Conservation (phyloP, 2,113 vertebrate genomes). For the Chaenocephalus aceratus region DNA sequence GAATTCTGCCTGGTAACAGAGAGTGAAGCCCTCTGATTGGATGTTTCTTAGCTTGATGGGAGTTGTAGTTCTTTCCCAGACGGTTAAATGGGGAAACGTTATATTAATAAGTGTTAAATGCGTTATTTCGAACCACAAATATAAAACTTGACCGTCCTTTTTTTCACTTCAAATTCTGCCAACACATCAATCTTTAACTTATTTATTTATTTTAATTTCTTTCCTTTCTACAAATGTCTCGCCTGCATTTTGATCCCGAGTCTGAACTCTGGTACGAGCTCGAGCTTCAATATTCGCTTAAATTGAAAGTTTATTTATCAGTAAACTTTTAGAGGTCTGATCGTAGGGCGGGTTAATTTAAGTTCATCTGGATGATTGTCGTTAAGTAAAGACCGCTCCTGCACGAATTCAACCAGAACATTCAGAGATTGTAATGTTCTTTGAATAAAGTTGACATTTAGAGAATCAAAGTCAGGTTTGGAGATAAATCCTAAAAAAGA, state of each 20-base stretch:
- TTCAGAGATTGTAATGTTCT: neutral
- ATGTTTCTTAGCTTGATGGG: neutral
- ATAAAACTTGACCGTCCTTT: too few relatives aligned
- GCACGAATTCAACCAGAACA: neutral
- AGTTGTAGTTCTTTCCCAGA: neutral
- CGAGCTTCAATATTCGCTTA: neutral
- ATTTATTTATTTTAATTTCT: constrained; percentile 70
- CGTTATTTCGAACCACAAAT: too few relatives aligned
- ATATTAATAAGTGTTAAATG: too few relatives aligned
- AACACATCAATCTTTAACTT: constrained; percentile 48
- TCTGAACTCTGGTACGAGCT: constrained; percentile 45
- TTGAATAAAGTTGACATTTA: neutral
- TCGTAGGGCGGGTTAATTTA: neutral
- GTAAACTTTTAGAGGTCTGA: neutral
- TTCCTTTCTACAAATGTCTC: constrained; percentile 15
- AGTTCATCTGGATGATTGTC: too few relatives aligned
- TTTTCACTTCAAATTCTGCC: too few relatives aligned
- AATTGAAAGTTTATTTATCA: neutral
- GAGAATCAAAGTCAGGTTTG: neutral
- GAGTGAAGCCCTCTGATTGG: constrained; percentile 17
- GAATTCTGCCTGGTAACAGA: neutral
- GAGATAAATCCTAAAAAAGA: neutral
- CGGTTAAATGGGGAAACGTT: too few relatives aligned
- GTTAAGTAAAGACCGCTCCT: neutral
- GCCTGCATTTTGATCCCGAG: too few relatives aligned